A percentile compares a stretch with the other conserved stretches of the same genome.
phyloP scores from a whole-genome alignment of 1,140 invertebrate genomes.

The Halyomorpha halys region DNA sequence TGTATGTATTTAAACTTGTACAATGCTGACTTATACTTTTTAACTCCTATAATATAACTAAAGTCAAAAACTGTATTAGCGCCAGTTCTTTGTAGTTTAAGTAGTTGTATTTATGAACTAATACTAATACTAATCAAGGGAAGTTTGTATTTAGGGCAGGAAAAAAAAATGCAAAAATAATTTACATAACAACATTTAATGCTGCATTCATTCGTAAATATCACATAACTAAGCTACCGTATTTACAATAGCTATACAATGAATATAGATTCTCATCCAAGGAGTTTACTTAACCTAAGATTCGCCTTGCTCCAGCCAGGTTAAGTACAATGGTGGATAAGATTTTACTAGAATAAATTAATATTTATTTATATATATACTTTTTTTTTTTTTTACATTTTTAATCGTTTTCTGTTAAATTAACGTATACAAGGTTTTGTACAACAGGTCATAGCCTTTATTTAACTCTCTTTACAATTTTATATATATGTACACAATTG shows the following conservation, averaged over 20 bases:
- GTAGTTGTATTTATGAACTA: too few relatives aligned
- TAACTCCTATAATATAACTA: too few relatives aligned
- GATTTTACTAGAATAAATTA: neutral
- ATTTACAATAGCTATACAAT: slow-evolving; percentile 23
- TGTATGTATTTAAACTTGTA: too few relatives aligned
- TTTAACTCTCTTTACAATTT: neutral
- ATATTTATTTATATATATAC: slow-evolving; percentile 17
- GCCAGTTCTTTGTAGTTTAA: too few relatives aligned
- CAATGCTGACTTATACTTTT: too few relatives aligned
- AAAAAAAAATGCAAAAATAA: neutral
- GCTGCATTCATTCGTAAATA: slow-evolving; percentile 20
- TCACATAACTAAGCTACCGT: slow-evolving; percentile 22
- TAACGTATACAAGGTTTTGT: slow-evolving; percentile 16
- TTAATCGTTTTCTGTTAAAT: slow-evolving; percentile 4
- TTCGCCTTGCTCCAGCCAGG: neutral
- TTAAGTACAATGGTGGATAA: too few relatives aligned
- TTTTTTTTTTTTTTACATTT: neutral
- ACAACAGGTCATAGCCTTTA: slow-evolving; percentile 1
- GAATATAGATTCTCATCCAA: slow-evolving; percentile 4
- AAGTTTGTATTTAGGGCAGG: too few relatives aligned
- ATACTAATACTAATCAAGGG: too few relatives aligned
- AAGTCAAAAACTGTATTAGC: too few relatives aligned
- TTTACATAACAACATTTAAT: slow-evolving; percentile 26
- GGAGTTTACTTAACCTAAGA: neutral
- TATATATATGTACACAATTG: slow-evolving; percentile 10